Conservation (phyloP, 2,113 vertebrate genomes). For the Chrysochloris asiatica region DNA sequence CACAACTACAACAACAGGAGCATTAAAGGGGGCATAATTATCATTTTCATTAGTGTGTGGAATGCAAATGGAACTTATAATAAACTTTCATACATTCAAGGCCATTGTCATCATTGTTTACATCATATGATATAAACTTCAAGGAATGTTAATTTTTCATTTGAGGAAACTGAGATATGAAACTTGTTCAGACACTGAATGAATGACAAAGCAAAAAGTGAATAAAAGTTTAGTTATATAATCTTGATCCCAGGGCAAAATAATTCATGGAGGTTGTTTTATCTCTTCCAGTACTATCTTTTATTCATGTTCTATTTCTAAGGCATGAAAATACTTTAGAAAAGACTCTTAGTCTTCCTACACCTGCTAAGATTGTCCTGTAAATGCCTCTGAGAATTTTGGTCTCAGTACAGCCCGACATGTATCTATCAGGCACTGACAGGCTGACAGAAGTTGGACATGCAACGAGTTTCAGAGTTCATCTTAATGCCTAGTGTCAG, state of each 20-base stretch:
- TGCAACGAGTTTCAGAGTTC: background rate
- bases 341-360: background rate
- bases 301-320: background rate
- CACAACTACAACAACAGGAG: too few relatives aligned
- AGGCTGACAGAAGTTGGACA: background rate
- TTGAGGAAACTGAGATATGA: slow-evolving; percentile 36
- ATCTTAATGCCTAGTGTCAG: background rate
- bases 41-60: slow-evolving; percentile 28
- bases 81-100: background rate
- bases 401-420: background rate
- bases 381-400: background rate
- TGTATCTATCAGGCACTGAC: background rate
- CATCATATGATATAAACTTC: background rate
- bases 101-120: background rate
- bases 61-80: slow-evolving; percentile 16
- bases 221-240: background rate
- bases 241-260: background rate
- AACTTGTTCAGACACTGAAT: background rate
- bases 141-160: slow-evolving; percentile 18
- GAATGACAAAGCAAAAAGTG: background rate
- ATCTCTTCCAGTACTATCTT: background rate
- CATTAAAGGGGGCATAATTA: slow-evolving; percentile 18
- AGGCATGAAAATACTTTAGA: background rate
- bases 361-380: background rate
- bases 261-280: background rate